These are phyloP conservation scores for Rousettus leschenaultii DNA, from an alignment of 2,113 vertebrate species.

Conservation along the genomic window DNA sequence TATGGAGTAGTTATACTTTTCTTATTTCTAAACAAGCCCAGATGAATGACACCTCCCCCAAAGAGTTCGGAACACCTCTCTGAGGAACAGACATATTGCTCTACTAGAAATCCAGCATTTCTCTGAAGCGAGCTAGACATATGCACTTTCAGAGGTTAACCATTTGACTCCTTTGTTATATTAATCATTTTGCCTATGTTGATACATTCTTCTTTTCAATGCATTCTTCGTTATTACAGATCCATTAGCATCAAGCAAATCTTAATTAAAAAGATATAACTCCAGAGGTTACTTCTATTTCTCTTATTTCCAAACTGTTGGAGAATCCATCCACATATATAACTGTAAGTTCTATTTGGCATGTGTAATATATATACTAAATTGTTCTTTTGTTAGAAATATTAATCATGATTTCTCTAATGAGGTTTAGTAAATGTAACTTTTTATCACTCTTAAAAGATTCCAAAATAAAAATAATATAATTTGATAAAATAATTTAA, in stretches of 20 bases:
- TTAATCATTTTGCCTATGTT: not conserved
- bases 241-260: not conserved
- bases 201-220: not conserved
- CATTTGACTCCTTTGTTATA: not conserved
- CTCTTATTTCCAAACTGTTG: not conserved
- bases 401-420: not conserved
- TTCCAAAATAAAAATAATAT: slow-evolving; percentile 26
- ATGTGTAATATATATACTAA: not conserved
- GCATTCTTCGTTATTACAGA: not conserved
- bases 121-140: not conserved
- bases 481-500: slow-evolving; percentile 6
- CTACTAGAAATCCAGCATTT: not conserved
- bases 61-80: not conserved
- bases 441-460: slow-evolving; percentile 22
- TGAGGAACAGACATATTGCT: not conserved
- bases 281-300: not conserved
- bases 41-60: not conserved
- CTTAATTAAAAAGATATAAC: not conserved
- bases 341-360: not conserved
- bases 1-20: not conserved
- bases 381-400: not conserved
- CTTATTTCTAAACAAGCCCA: not conserved
- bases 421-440: not conserved
- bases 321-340: not conserved
- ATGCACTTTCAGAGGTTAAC: not conserved